Evolutionary conservation across 2,113 vertebrate genomes (phyloP), one percentile per base, ranked within the genome.

Genomic region (Mormyrus iriodes): DNA sequence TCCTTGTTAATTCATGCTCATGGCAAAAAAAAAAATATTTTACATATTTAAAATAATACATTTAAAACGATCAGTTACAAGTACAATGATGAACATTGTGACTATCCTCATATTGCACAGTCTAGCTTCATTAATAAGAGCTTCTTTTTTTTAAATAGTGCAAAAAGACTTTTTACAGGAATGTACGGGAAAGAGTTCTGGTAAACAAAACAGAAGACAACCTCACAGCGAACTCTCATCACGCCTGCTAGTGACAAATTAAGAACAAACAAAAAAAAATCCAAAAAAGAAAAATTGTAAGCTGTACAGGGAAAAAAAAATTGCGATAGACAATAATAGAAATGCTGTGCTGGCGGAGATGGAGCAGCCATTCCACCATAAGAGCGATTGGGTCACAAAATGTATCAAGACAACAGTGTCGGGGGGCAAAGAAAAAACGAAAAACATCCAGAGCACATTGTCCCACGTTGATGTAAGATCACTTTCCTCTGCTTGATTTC

Each of bases 41-140:
- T 97, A 97, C 97, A 97, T 96, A 96, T 97, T 97, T 97, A 96
- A 97, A 97, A 97, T 97, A 96, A 95, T 97, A 97, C 97, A 97
- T 96, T 97, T 97, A 97, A 96, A 97, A 96, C 96, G 91, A 93
- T 95, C 96, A 96, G 96, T 96, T 97, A 97, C 96, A 97, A 94
- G 96, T 97, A 97, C 96, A 97, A 97, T 96, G 96, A 95, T 96
- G 94, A 95, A 95, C 96, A 96, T 95, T 95, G 97, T 92, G 96
- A 95, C 95, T 96, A 94, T 93, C 90, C 92, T 95, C 93, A 94
- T 97, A 97, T 97, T 97, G 96, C 96, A 97, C 97, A 96, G 95
- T 94, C 96, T 97, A 96, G 96, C 96, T 95, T 95, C 94, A 95
- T 96, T 94, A 95, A 94, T 93, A 94, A 90, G 95, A 89, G 95